These are phyloP conservation scores for Dolichoris vasculosae DNA, from an alignment of 1,140 invertebrate species.

Conservation along the genomic window DNA sequence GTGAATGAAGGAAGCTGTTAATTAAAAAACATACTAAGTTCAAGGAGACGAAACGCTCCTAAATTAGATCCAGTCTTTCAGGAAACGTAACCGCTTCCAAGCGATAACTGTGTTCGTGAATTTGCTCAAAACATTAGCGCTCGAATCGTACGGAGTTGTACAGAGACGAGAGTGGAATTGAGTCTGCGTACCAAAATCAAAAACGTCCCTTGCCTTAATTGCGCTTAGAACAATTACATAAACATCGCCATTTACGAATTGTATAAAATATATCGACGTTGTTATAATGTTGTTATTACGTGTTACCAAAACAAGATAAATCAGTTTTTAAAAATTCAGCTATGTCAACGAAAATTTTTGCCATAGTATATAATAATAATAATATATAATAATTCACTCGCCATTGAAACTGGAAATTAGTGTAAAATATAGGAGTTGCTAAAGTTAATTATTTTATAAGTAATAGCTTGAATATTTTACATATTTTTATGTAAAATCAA, in stretches of 20 bases:
- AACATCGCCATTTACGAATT: slow-evolving; percentile 35
- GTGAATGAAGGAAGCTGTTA: too few species aligned
- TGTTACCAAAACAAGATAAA: slow-evolving; percentile 17
- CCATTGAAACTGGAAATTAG: not conserved
- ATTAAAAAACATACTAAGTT: slow-evolving; percentile 9
- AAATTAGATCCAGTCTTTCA: slow-evolving; percentile 6
- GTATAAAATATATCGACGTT: slow-evolving; percentile 9
- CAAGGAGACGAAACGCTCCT: not conserved
- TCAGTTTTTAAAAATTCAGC: not conserved
- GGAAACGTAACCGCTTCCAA: not conserved
- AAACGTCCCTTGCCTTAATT: slow-evolving; percentile 31
- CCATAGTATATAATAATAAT: too few species aligned
- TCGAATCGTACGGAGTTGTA: not conserved
- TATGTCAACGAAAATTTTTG: slow-evolving; percentile 32
- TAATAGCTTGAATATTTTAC: not conserved
- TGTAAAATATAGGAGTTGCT: not conserved
- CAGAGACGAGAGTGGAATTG: not conserved
- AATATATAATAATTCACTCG: not conserved
- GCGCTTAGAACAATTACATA: slow-evolving; percentile 21
- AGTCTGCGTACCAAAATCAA: not conserved
- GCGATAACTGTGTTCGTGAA: not conserved
- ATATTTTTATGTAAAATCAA: not conserved
- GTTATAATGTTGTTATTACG: not conserved
- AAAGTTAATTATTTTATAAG: not conserved
- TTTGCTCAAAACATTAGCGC: not conserved